Conservation (phyloP, 2,888 invertebrate species). For the Cryptocephalus moraei region DNA sequence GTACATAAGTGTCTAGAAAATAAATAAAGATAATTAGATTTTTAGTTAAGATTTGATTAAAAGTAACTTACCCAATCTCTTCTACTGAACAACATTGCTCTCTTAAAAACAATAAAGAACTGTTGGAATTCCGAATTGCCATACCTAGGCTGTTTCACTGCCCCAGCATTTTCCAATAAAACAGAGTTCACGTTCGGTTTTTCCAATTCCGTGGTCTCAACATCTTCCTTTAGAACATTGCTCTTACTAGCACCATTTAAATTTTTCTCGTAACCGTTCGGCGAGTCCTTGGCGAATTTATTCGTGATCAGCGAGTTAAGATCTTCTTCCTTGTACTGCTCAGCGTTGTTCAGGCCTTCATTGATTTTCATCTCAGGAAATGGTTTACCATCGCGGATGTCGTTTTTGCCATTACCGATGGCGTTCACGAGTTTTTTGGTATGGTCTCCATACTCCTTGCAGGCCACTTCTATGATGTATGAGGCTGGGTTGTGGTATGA, state of each 20-base stretch:
- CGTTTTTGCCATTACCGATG: constrained; percentile 67
- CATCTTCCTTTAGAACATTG: neutral
- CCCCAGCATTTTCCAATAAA: constrained; percentile 49
- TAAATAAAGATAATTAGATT: neutral
- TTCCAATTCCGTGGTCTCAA: constrained; percentile 34
- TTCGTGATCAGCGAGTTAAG: constrained; percentile 18
- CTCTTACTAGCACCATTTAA: constrained; percentile 27
- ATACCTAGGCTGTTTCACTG: constrained; percentile 60
- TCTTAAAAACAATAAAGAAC: constrained; percentile 79
- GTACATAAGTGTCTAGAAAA: constrained; percentile 81
- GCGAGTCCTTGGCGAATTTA: constrained; percentile 45
- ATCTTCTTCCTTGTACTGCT: constrained; percentile 25
- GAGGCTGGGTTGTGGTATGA: constrained; percentile 96
- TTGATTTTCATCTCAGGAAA: constrained; percentile 44
- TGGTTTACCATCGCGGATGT: constrained; percentile 63
- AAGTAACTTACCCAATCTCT: constrained; percentile 68
- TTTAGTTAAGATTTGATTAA: neutral
- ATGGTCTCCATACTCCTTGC: constrained; percentile 92
- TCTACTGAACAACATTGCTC: constrained; percentile 75
- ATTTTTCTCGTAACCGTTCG: constrained; percentile 52
- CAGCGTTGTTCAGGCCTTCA: constrained; percentile 42
- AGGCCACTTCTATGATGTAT: constrained; percentile 84
- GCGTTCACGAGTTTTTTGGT: constrained; percentile 74
- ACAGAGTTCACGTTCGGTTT: constrained; percentile 59
- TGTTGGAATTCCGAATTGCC: constrained; percentile 75